Evolutionary conservation across 2,888 invertebrate genomes (phyloP), one percentile per base, ranked within the genome.

Genomic region (Fragum whitleyi): DNA sequence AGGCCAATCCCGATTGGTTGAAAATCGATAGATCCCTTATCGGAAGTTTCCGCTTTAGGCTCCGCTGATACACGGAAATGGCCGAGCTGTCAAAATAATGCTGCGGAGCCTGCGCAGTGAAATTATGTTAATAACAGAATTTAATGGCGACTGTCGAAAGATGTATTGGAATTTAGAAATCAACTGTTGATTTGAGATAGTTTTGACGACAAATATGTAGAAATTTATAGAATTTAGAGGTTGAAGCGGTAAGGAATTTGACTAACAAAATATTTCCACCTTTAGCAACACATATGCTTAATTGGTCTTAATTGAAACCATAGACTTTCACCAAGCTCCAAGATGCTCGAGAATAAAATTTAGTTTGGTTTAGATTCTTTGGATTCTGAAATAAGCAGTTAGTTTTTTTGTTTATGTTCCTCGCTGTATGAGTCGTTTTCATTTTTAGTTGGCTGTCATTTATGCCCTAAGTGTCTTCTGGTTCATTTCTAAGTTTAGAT

Each of bases 51-150:
- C 57, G 57, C 14, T 28, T 5, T 23, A 14, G 5, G 3, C 21
- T 36, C 32, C 32, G 32, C 9, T 9, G 5, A 32, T 1, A 9
- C 23, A 65, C 61, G 69, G 70, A 70, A n/a, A 28, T 28, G 29
- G 32, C 59, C 69, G 69, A 69, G 36, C n/a, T 47, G n/a, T 26
- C 19, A 19, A 21, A 61, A 32, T 47, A 29, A 28, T 51, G 77
- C 67, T 77, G 77, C 77, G 71, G 77, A 71, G 77, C 67, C 77
- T 77, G 77, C 77, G 77, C 77, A 77, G 57, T 77, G 57, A 72
- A 72, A 72, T 55, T 77, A 77, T 77, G 77, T 32, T 77, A 77
- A 77, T 77, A 39, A 32, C n/a, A 57, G 42, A 21, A 74, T 55
- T 21, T 51, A 67, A 77, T 77, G 77, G 77, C 77, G 72, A 65